Evolutionary conservation across 2,797 vertebrate species (phyloP).

Genomic region (Danio jaintianensis): DNA sequence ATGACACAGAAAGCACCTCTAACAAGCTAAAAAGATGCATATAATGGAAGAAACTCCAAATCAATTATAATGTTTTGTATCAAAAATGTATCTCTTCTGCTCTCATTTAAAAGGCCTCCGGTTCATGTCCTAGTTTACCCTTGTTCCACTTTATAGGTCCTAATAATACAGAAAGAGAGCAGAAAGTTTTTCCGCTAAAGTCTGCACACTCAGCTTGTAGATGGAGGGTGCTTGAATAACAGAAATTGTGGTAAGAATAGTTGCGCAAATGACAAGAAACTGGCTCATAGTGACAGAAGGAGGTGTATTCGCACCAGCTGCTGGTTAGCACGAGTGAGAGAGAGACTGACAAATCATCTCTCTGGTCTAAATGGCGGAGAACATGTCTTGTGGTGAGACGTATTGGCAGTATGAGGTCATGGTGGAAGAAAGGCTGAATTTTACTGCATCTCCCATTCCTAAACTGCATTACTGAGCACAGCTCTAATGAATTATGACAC

Average conservation of each 20-base stretch:
- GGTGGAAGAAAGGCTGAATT: constrained; percentile 49
- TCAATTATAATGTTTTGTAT: constrained; percentile 19
- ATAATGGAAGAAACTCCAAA: not conserved
- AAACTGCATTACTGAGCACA: constrained; percentile 54
- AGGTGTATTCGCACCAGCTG: constrained; percentile 48
- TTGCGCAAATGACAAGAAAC: constrained; percentile 50
- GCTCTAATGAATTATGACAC: constrained; percentile 61
- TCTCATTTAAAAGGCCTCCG: constrained; percentile 7
- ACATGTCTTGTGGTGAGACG: constrained; percentile 60
- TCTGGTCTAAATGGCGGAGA: constrained; percentile 48
- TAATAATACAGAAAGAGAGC: constrained; percentile 48
- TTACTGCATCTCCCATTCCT: constrained; percentile 56
- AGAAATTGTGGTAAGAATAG: constrained; percentile 53
- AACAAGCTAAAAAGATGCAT: constrained; percentile 19
- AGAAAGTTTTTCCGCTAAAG: constrained; percentile 68
- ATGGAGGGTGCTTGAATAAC: constrained; percentile 29
- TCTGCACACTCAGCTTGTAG: constrained; percentile 72
- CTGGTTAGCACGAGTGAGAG: constrained; percentile 56
- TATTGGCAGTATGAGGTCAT: constrained; percentile 63
- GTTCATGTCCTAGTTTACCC: constrained; percentile 73
- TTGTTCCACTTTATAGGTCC: constrained; percentile 45
- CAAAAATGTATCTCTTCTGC: not conserved
- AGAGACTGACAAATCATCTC: constrained; percentile 63
- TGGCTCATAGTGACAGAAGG: constrained; percentile 65
- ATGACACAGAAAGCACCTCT: not conserved